phyloP scores from a whole-genome alignment of 2,888 invertebrate genomes.

The Phasia obesa region DNA sequence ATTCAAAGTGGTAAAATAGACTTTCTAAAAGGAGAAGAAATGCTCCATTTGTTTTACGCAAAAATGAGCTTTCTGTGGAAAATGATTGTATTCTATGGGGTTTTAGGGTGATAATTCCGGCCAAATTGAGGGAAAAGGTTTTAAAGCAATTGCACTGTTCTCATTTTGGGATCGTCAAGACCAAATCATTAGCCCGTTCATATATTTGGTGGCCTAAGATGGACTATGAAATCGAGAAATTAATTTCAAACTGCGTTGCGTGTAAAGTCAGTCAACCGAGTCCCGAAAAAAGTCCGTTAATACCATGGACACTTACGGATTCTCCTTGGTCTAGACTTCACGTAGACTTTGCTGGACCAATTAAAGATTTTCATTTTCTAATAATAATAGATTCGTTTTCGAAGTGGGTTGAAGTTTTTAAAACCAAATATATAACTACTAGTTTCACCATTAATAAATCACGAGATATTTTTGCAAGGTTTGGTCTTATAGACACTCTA shows the following conservation, averaged over 20 bases:
- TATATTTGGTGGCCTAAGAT: background rate
- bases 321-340: conserved; percentile 31
- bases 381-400: no score
- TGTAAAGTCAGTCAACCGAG: background rate
- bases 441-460: conserved; percentile 54
- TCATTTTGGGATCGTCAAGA: background rate
- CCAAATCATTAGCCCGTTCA: background rate
- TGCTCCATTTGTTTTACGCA: conserved; percentile 38
- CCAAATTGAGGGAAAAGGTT: background rate
- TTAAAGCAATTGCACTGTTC: background rate
- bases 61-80: conserved; percentile 9
- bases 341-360: conserved; percentile 68
- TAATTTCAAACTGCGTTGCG: background rate
- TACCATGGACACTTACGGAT: background rate
- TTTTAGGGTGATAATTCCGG: background rate
- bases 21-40: conserved; percentile 26
- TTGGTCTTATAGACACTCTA: conserved; percentile 50
- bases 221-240: background rate
- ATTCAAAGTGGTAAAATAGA: conserved; percentile 25
- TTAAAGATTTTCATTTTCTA: conserved; percentile 32
- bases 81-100: conserved; percentile 1
- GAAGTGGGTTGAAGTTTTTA: no score
- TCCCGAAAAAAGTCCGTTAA: background rate
- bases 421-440: no score
- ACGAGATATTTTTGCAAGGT: conserved; percentile 62